Conservation (phyloP, 1,140 invertebrate genomes). For the Drosophila santomea region DNA sequence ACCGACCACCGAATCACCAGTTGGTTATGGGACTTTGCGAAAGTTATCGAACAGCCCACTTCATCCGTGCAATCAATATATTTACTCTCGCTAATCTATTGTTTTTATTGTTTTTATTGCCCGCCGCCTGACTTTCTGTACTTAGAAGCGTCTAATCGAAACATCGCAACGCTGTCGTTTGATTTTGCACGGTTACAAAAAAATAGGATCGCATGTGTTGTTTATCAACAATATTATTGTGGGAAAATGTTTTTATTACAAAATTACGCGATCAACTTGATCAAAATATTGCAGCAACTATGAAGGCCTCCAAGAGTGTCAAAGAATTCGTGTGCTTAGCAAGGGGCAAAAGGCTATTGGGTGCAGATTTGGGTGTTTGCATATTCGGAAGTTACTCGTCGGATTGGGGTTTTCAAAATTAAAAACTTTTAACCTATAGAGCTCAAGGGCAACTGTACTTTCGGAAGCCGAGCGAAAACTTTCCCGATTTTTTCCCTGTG, state of each 20-base stretch:
- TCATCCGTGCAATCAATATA: constrained; percentile 48
- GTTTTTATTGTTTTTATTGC: constrained; percentile 52
- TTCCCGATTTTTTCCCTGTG: background rate
- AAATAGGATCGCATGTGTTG: background rate
- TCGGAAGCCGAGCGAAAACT: background rate
- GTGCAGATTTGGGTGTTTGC: no score
- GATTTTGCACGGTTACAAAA: background rate
- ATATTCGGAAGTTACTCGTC: no score
- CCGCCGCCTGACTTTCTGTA: constrained; percentile 40
- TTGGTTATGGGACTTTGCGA: constrained; percentile 1
- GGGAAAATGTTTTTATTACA: background rate
- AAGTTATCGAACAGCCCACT: constrained; percentile 74
- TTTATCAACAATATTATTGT: background rate
- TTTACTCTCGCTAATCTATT: constrained; percentile 43
- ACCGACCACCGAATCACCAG: background rate
- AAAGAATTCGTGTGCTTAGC: no score
- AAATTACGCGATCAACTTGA: background rate
- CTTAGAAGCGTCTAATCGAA: constrained; percentile 64
- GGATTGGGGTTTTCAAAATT: background rate
- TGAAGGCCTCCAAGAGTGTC: background rate
- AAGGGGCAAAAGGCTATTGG: no score
- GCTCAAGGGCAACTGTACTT: background rate
- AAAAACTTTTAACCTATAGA: no score
- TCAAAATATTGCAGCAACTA: background rate
- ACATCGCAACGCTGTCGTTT: constrained; percentile 16